Evolutionary conservation across 2,113 vertebrate genomes (phyloP).

Genomic region (Sinocyclocheilus grahami): DNA sequence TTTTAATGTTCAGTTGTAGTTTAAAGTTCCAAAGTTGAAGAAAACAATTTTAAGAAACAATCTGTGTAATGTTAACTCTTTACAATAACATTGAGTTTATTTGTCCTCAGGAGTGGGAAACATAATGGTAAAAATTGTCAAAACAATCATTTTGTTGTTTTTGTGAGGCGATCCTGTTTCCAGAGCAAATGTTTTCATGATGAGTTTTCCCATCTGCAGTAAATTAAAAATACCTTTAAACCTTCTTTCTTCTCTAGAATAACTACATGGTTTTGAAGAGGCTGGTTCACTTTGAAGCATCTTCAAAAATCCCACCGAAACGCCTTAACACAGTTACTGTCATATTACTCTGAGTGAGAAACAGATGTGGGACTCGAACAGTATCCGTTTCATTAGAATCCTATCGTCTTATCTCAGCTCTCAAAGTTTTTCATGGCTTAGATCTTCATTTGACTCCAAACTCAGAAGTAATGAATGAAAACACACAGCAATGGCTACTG

Average conservation of each 20-base stretch:
- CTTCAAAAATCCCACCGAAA: slow-evolving; percentile 4
- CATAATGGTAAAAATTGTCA: background rate
- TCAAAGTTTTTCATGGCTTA: slow-evolving; percentile 33
- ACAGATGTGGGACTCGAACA: slow-evolving; percentile 31
- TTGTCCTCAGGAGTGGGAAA: background rate
- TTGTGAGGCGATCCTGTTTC: background rate
- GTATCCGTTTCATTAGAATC: slow-evolving; percentile 13
- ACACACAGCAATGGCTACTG: slow-evolving; percentile 25
- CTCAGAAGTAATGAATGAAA: slow-evolving; percentile 44
- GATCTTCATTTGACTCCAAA: slow-evolving; percentile 24
- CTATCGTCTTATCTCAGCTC: slow-evolving; percentile 23
- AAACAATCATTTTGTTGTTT: background rate
- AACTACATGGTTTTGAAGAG: background rate
- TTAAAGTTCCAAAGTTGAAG: background rate
- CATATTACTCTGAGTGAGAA: slow-evolving; percentile 5
- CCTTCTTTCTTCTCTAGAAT: background rate
- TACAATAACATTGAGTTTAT: background rate
- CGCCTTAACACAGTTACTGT: background rate
- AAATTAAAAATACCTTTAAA: background rate
- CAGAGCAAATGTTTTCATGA: background rate
- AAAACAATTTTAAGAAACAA: background rate
- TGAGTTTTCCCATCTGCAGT: background rate
- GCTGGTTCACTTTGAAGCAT: background rate
- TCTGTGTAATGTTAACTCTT: background rate
- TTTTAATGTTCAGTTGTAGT: background rate